A percentile compares a stretch with the other conserved stretches of the same genome.
phyloP scores from a whole-genome alignment of 2,797 vertebrate genomes.

The Hippocampus kuda region DNA sequence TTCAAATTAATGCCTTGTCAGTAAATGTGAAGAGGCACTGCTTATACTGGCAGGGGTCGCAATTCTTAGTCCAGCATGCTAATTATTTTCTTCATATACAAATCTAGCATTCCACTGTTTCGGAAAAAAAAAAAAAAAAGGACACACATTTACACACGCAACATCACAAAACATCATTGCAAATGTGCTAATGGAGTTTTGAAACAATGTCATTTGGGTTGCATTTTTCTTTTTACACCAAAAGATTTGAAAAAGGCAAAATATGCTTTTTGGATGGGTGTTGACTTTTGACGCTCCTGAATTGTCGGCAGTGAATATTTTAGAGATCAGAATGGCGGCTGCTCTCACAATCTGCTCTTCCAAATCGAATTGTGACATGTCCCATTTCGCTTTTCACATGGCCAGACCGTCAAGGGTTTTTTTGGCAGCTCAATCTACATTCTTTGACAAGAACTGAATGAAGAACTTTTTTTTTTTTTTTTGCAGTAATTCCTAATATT shows the following conservation, averaged over 20 bases:
- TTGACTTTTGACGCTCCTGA: conserved; percentile 5
- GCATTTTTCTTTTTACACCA: conserved; percentile 41
- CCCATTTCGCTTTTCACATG: conserved; percentile 27
- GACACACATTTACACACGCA: conserved; percentile 37
- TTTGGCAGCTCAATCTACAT: conserved; percentile 8
- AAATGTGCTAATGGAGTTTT: conserved; percentile 77
- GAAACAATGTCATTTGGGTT: conserved; percentile 59
- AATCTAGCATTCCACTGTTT: conserved; percentile 66
- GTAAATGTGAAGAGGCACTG: conserved; percentile 75
- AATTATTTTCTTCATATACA: conserved; percentile 84
- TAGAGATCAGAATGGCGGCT: conserved; percentile 20
- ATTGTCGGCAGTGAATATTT: conserved; percentile 26
- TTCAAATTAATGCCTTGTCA: conserved; percentile 91
- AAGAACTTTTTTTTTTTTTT: not conserved
- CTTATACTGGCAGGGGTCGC: conserved; percentile 70
- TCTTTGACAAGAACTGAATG: conserved; percentile 10
- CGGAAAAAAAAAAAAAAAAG: conserved; percentile 43
- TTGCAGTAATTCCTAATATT: not conserved
- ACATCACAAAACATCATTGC: conserved; percentile 18
- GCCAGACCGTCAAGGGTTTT: conserved; percentile 19
- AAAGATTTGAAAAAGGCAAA: conserved; percentile 8
- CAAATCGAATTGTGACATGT: conserved; percentile 7
- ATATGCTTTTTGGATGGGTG: conserved; percentile 5
- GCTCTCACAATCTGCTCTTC: conserved; percentile 26
- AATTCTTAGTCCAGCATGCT: conserved; percentile 75